Percentiles rank a stretch among this genome's conserved stretches.
Conservation (phyloP, 2,888 invertebrate species). For the Synergus japonicus region DNA sequence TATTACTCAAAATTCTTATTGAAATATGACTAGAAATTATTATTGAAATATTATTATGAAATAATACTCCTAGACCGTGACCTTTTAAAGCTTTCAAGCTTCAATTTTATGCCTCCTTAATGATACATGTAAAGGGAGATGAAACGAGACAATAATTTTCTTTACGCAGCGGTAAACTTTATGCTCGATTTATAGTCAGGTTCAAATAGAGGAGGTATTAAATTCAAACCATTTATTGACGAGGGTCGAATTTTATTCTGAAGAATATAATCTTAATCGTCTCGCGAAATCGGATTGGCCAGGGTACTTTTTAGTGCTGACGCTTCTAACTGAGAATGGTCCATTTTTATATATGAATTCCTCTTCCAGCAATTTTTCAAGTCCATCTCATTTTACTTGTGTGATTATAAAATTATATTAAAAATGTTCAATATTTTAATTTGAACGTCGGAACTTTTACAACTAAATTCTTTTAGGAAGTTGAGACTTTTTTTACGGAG, state of each 20-base stretch:
- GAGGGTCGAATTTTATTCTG: constrained; percentile 32
- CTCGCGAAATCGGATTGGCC: constrained; percentile 8
- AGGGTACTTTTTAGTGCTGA: neutral
- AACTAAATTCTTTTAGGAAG: neutral
- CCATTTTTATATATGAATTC: neutral
- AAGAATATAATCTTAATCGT: constrained; percentile 37
- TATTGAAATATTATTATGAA: no score
- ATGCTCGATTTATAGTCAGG: constrained; percentile 35
- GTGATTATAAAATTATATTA: neutral
- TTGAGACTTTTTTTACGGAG: neutral
- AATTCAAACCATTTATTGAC: constrained; percentile 38
- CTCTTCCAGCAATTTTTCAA: neutral
- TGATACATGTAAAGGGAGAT: constrained; percentile 4
- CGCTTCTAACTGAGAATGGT: neutral
- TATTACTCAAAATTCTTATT: no score
- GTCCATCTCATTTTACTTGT: neutral
- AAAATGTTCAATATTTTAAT: neutral
- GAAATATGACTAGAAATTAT: no score
- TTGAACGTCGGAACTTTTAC: no score
- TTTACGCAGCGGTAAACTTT: constrained; percentile 28
- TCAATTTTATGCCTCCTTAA: neutral
- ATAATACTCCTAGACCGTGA: no score
- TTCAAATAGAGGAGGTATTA: constrained; percentile 33
- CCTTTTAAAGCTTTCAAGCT: no score
- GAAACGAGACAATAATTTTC: constrained; percentile 1